Base-by-base conservation (phyloP, 1,140 invertebrate genomes). In the Cepaea nemoralis region DNA sequence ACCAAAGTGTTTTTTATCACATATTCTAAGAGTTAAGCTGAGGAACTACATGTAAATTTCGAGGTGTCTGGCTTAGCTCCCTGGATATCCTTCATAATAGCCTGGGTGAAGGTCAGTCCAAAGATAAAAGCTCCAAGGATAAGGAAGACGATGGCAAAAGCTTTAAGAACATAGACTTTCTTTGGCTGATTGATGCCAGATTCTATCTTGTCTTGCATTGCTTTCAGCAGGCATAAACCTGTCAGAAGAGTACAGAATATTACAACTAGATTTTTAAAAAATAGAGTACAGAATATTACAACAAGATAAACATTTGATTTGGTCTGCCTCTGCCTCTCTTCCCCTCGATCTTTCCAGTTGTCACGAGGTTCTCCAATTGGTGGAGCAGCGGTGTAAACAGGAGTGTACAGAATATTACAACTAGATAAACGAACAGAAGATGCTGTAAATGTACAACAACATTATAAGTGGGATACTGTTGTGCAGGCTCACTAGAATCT, bases 211-310 rank as follows among this genome's bases (percentile, higher is more conserved):
- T 91, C 82, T 31, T 93, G 83, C 27, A 90, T 91, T 24, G 91
- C 89, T 84, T 92, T 91, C 14, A 94, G 77, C 16, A 94, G 88
- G 83, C 94, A 94, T 83, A 94, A 90, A 2, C 94, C 94, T 93
- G 82, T 50, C 89, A 45, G 6, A 16, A 45, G 50, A 22, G 2
- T 3, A 24, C n/a, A 55, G 22, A 55, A 22, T n/a, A n/a, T n/a
- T n/a, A n/a, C n/a, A n/a, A n/a, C n/a, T n/a, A n/a, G n/a, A n/a
- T n/a, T n/a, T n/a, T n/a, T n/a, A n/a, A n/a, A n/a, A n/a, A n/a
- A n/a, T n/a, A n/a, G n/a, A n/a, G n/a, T n/a, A n/a, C n/a, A n/a
- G n/a, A n/a, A n/a, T n/a, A n/a, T n/a, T n/a, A n/a, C n/a, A n/a
- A n/a, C n/a, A n/a, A n/a, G n/a, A n/a, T n/a, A n/a, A n/a, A n/a